A percentile compares a stretch with the other conserved stretches of the same genome.
Evolutionary conservation across 1,140 invertebrate genomes (phyloP).

Genomic region (Pachyrhynchus sulphureomaculatus): DNA sequence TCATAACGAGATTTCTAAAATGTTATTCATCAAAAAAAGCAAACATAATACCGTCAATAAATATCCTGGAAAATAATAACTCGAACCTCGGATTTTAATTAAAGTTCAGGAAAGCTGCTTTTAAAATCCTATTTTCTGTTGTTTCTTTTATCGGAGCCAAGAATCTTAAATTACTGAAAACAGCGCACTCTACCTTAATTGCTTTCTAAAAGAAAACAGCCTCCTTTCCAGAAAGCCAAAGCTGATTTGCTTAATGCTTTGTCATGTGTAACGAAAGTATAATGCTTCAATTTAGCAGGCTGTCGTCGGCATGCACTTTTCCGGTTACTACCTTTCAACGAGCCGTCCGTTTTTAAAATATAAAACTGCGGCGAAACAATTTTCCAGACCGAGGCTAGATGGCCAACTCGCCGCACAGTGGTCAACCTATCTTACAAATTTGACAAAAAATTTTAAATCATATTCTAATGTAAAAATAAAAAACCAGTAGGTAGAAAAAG

Average conservation of each 20-base stretch:
- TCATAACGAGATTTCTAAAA: too few species aligned
- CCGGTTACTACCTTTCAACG: conserved; percentile 47
- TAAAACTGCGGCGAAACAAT: conserved; percentile 45
- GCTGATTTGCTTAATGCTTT: conserved; percentile 50
- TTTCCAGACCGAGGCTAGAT: conserved; percentile 24
- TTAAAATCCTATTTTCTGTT: not conserved
- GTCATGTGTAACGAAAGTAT: conserved; percentile 51
- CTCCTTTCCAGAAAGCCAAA: conserved; percentile 21
- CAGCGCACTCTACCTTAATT: conserved; percentile 35
- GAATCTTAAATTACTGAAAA: not conserved
- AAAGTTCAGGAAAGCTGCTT: not conserved
- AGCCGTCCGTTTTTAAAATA: conserved; percentile 39
- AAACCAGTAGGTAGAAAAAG: not conserved
- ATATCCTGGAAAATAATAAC: not conserved
- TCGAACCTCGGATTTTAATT: not conserved
- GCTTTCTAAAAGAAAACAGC: conserved; percentile 35
- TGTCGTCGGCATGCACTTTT: conserved; percentile 50
- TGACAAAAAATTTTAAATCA: not conserved
- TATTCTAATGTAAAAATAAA: not conserved
- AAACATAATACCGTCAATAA: too few species aligned
- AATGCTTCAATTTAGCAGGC: conserved; percentile 50
- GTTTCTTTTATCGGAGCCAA: not conserved
- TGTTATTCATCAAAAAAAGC: too few species aligned
- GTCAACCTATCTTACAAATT: not conserved
- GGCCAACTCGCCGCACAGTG: conserved; percentile 19